Percentiles rank a stretch among this genome's conserved stretches.
Conservation (phyloP, 1,140 invertebrate species). For the Cherax quadricarinatus region DNA sequence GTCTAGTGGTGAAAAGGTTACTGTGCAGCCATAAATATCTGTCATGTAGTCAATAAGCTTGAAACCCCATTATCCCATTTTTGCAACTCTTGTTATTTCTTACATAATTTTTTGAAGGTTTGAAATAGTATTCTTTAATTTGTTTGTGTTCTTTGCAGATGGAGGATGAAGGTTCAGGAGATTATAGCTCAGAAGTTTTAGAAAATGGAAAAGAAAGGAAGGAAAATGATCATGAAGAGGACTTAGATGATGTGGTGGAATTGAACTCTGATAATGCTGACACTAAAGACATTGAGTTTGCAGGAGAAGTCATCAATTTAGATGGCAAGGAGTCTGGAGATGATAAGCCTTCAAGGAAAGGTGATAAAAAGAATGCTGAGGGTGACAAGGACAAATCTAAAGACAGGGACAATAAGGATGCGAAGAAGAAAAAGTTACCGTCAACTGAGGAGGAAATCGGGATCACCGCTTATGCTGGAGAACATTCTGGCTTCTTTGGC, state of each 20-base stretch:
- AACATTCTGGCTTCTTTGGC: conserved; percentile 47
- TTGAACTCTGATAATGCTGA: conserved; percentile 25
- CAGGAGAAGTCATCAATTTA: conserved; percentile 46
- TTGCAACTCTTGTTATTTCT: too few species aligned
- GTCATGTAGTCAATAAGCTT: too few species aligned
- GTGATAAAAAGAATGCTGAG: not conserved
- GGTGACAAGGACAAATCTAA: not conserved
- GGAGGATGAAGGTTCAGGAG: conserved; percentile 35
- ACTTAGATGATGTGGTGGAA: conserved; percentile 24
- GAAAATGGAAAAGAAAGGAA: conserved; percentile 38
- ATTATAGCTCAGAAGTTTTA: conserved; percentile 23
- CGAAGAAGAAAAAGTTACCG: conserved; percentile 35
- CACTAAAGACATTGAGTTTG: conserved; percentile 36
- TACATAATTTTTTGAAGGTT: too few species aligned
- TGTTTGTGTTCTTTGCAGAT: conserved; percentile 17
- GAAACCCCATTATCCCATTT: too few species aligned
- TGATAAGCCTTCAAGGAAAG: not conserved
- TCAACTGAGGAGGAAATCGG: conserved; percentile 49
- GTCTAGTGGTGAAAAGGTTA: too few species aligned
- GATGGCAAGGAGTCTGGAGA: conserved; percentile 12
- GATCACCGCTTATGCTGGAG: conserved; percentile 41
- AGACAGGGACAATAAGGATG: not conserved
- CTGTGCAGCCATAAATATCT: too few species aligned
- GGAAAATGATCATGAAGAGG: not conserved
- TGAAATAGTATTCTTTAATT: not conserved